These are phyloP conservation scores for Meriones unguiculatus DNA, from an alignment of 2,113 vertebrate species.

Conservation along the genomic window DNA sequence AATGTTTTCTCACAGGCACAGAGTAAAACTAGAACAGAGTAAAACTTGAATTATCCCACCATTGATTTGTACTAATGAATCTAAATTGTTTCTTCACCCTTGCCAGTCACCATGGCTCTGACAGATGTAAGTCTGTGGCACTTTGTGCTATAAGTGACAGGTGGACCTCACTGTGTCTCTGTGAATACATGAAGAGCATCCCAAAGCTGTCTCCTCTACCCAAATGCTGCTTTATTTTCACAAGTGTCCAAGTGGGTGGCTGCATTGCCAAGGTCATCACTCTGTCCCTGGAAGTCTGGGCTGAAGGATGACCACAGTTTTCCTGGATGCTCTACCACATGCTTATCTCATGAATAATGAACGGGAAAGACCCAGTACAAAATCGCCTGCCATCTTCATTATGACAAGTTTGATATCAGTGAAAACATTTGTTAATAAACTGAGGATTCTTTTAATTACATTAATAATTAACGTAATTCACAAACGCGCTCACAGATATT, in stretches of 20 bases:
- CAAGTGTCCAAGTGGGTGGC: background rate
- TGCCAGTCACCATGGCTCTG: background rate
- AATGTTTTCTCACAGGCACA: background rate
- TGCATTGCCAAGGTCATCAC: accelerated
- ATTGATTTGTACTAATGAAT: conserved; percentile 23
- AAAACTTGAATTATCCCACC: background rate
- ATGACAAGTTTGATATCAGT: background rate
- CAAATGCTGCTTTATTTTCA: background rate
- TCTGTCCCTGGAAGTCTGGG: background rate
- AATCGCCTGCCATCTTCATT: background rate
- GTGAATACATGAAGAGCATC: too few relatives aligned
- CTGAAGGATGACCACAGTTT: background rate
- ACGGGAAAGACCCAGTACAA: background rate
- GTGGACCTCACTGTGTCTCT: background rate
- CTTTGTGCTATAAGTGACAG: background rate
- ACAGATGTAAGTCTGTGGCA: background rate
- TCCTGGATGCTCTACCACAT: background rate
- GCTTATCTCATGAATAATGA: background rate
- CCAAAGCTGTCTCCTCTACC: background rate
- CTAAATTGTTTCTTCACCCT: background rate
- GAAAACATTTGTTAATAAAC: background rate
- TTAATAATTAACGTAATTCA: background rate
- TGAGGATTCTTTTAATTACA: background rate
- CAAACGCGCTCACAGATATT: background rate
- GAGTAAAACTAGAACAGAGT: background rate